A percentile compares a stretch with the other conserved stretches of the same genome.
phyloP scores from a whole-genome alignment of 2,797 vertebrate genomes.

The Poecile montanus region DNA sequence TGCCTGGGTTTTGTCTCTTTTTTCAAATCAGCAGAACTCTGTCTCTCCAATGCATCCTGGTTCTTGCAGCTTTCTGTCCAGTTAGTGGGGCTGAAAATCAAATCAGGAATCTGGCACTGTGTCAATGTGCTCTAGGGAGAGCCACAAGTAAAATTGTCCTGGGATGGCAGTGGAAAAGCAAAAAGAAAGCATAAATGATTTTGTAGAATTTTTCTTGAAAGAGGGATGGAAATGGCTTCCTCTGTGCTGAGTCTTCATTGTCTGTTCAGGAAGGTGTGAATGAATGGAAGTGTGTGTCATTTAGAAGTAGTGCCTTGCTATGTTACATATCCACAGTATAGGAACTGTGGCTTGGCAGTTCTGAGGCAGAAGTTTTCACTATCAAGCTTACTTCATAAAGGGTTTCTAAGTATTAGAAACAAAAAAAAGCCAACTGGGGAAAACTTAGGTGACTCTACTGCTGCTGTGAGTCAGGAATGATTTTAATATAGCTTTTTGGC shows the following conservation, averaged over 20 bases:
- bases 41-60: not conserved
- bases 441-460: not conserved
- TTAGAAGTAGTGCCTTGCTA: not conserved
- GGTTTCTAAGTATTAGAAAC: not conserved
- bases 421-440: not conserved
- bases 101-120: not conserved
- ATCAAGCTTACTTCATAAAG: not conserved
- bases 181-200: not conserved
- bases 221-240: not conserved
- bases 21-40: not conserved
- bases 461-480: not conserved
- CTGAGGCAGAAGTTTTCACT: not conserved
- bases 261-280: not conserved
- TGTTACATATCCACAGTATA: not conserved
- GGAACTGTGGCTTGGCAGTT: not conserved
- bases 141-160: not conserved
- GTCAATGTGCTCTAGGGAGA: not conserved
- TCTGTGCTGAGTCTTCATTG: not conserved
- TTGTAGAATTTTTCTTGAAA: not conserved
- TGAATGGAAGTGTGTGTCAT: not conserved
- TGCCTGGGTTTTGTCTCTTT: not conserved
- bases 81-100: not conserved
- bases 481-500: not conserved
- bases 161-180: not conserved
- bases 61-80: not conserved